A percentile compares a stretch with the other conserved stretches of the same genome.
phyloP scores from a whole-genome alignment of 2,797 vertebrate species.

The Sebastiscus tertius region DNA sequence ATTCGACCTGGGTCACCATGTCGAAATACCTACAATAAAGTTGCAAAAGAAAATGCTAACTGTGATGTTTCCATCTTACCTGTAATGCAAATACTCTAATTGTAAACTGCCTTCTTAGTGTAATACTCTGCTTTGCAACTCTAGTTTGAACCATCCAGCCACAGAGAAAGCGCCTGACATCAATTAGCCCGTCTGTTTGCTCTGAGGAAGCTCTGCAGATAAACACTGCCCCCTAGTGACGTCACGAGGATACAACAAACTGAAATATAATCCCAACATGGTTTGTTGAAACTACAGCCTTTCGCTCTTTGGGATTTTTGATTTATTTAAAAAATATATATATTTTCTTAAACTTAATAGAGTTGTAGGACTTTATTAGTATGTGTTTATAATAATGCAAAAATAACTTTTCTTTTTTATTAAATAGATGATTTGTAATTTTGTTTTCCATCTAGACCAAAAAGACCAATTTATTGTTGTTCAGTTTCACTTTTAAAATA shows the following conservation, averaged over 20 bases:
- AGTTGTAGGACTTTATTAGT: not conserved
- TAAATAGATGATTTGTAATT: not conserved
- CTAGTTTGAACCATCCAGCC: not conserved
- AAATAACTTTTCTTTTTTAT: not conserved
- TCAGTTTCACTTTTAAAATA: not conserved
- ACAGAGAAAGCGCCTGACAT: constrained; percentile 49
- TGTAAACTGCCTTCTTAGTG: constrained; percentile 8
- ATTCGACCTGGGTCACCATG: not conserved
- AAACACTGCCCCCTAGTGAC: constrained; percentile 86
- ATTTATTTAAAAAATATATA: not conserved
- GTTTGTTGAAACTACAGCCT: not conserved
- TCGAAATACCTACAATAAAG: not conserved
- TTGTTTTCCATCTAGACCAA: not conserved
- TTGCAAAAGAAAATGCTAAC: not conserved
- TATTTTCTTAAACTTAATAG: not conserved
- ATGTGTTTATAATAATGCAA: not conserved
- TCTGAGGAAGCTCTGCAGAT: constrained; percentile 67
- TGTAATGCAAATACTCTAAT: not conserved
- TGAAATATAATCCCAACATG: not conserved
- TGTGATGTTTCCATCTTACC: constrained; percentile 13
- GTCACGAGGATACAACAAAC: not conserved
- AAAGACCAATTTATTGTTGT: not conserved
- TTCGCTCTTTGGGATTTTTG: not conserved
- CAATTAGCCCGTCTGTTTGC: constrained; percentile 56
- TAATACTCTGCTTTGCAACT: constrained; percentile 32